Evolutionary conservation across 2,888 invertebrate genomes (phyloP).

Genomic region (Nomada fucata): DNA sequence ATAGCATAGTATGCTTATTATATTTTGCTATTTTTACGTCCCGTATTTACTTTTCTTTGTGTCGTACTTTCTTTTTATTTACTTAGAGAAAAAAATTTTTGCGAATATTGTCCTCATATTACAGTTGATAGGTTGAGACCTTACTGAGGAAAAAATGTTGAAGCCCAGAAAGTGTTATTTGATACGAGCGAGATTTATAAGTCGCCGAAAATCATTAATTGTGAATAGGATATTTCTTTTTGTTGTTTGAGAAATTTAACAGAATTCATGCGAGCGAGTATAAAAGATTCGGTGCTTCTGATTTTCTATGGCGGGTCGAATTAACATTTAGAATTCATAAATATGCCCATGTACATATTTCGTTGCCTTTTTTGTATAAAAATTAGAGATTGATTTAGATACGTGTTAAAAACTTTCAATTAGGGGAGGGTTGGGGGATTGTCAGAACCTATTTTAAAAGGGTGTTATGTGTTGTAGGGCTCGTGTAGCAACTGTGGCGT

Average conservation of each 20-base stretch:
- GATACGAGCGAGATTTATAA: constrained; percentile 11
- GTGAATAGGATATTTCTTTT: constrained; percentile 16
- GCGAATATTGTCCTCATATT: constrained; percentile 18
- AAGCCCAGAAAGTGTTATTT: constrained; percentile 26
- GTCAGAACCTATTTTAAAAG: constrained; percentile 74
- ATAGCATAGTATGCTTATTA: constrained; percentile 76
- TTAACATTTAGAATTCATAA: constrained; percentile 29
- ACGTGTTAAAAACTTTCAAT: constrained; percentile 26
- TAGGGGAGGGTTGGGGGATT: constrained; percentile 61
- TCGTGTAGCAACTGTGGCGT: constrained; percentile 90
- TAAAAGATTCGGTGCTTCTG: constrained; percentile 19
- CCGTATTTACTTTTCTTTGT: constrained; percentile 60
- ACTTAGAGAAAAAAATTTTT: constrained; percentile 17
- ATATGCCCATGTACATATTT: constrained; percentile 33
- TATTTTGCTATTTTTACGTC: constrained; percentile 69
- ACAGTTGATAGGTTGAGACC: constrained; percentile 63
- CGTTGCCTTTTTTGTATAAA: constrained; percentile 33
- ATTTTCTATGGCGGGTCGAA: constrained; percentile 33
- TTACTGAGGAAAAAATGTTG: constrained; percentile 59
- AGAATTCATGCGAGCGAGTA: neutral
- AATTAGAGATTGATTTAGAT: constrained; percentile 45
- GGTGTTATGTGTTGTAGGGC: constrained; percentile 84
- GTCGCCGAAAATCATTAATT: constrained; percentile 20
- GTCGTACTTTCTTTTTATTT: constrained; percentile 40
- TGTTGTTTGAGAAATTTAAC: constrained; percentile 8